Evolutionary conservation across 2,888 invertebrate species (phyloP).

Genomic region (Sipha maydis): DNA sequence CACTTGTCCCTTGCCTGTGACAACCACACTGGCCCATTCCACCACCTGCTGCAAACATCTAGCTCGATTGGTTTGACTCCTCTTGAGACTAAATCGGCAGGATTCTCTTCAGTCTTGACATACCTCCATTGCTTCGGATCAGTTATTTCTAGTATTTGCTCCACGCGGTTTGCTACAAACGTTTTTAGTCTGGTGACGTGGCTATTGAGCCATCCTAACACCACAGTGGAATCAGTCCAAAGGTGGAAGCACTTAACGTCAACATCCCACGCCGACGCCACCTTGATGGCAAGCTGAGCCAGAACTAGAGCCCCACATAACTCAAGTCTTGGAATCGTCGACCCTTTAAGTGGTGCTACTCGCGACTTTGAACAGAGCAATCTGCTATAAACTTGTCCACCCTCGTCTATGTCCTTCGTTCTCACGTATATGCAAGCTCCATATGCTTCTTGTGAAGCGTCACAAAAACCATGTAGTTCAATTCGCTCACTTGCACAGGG

Average conservation of each 20-base stretch:
- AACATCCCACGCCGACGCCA: no score
- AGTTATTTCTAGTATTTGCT: background rate
- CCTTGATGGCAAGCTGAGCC: background rate
- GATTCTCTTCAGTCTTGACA: background rate
- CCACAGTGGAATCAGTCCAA: slow-evolving; percentile 59
- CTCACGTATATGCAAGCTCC: no score
- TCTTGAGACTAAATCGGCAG: background rate
- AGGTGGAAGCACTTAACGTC: background rate
- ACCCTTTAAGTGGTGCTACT: slow-evolving; percentile 24
- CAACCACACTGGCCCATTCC: no score
- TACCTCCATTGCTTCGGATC: background rate
- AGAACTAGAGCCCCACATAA: slow-evolving; percentile 44
- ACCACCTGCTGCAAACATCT: no score
- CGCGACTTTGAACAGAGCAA: slow-evolving; percentile 13
- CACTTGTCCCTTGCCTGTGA: no score
- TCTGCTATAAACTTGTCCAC: no score
- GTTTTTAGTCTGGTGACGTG: slow-evolving; percentile 55
- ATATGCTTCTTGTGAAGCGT: no score
- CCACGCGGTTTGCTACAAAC: slow-evolving; percentile 63
- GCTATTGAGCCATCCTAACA: slow-evolving; percentile 59
- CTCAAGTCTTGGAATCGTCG: slow-evolving; percentile 33
- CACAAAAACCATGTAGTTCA: no score
- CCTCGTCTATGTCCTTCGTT: no score
- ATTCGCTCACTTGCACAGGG: background rate
- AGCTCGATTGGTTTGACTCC: no score